These are phyloP conservation scores for Eurystomus glaucurus DNA, from an alignment of 2,797 vertebrate species.

Conservation along the genomic window DNA sequence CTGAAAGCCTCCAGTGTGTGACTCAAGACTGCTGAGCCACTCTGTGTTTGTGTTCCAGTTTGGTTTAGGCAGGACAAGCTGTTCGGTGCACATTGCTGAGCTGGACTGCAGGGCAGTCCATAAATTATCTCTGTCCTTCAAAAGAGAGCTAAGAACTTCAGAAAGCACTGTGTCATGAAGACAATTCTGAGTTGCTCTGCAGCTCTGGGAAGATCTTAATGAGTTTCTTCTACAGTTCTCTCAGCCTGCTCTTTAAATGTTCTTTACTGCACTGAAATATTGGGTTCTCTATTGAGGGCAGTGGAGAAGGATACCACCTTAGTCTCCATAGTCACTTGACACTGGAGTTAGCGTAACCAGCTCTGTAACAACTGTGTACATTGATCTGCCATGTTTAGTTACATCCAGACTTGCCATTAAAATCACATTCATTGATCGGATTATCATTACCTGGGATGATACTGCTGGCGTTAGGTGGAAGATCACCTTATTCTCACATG, in stretches of 20 bases:
- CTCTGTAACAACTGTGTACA: neutral
- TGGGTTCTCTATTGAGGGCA: neutral
- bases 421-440: neutral
- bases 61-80: neutral
- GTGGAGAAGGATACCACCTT: neutral
- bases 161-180: fast-evolving
- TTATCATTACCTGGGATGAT: neutral
- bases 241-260: neutral
- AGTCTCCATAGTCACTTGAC: neutral
- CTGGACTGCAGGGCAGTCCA: neutral
- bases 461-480: neutral
- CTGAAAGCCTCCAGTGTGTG: neutral
- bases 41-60: neutral
- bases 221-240: neutral
- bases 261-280: neutral
- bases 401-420: neutral
- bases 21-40: neutral
- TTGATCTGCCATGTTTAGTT: neutral
- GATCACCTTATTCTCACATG: neutral
- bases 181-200: neutral
- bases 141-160: neutral
- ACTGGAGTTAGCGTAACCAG: neutral
- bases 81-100: fast-evolving
- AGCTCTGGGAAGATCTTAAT: neutral
- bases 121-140: neutral